Evolutionary conservation across 1,140 invertebrate genomes (phyloP), one percentile per base, ranked within the genome.

Genomic region (Drosophila leontia): DNA sequence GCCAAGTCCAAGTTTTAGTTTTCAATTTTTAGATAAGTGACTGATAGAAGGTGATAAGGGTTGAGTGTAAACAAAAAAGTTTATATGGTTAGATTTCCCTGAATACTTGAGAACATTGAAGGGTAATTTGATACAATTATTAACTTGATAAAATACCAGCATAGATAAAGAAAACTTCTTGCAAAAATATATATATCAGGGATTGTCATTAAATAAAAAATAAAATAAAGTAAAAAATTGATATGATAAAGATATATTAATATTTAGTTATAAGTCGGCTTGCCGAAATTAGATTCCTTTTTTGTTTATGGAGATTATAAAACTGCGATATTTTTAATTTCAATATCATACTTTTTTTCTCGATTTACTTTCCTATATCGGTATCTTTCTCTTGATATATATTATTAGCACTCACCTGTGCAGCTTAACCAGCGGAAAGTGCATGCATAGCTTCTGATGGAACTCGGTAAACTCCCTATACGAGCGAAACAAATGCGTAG

Each of bases 401-500:
- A 19, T 19, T 2, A 13, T 12, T 1, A 45, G 13, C 35, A 56
- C 94, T 94, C 93, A 97, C 96, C 96, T 97, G 92, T 96, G 95
- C 57, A 97, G 95, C 92, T 97, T 97, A 29, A 97, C 97, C 60
- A 98, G 94, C 1, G 98, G 98, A 95, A 98, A 99, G 90, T 97
- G 96, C 60, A 97, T 94, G 87, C 97, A 97, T 7, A 99, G 94
- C 94, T 99, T 99, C 88, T 98, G 96, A 93, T 99, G 97, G 64
- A 99, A 96, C 93, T 99, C 99, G 17, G 96, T 96, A 93, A 99
- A 99, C 93, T 99, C 98, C 82, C 98, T 97, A 93, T 98, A 99
- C 1, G 97, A 97, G 58, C 99, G 95, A 92, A 98, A 98, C 35
- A 99, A 94, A 88, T 97, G 96, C 56, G 96, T 95, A 1, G 97